A percentile compares a stretch with the other conserved stretches of the same genome.
phyloP scores from a whole-genome alignment of 53 echinoderm and acorn worm species.

The Zoroaster sp. region DNA sequence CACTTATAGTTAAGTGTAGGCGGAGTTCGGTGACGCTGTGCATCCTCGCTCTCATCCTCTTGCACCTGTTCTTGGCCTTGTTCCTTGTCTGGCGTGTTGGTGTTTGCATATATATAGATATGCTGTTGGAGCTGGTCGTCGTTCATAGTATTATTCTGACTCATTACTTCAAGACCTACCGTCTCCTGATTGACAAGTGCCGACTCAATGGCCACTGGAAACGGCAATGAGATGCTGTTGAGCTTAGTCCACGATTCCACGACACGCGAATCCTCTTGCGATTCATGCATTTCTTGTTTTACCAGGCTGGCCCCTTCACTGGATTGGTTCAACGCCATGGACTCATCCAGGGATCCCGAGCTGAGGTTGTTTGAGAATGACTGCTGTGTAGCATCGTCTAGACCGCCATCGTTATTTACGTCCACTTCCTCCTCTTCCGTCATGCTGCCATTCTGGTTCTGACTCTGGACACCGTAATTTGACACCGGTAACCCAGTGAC shows the following conservation, averaged over 20 bases:
- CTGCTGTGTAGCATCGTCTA: background rate
- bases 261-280: background rate
- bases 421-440: background rate
- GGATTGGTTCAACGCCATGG: background rate
- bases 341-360: background rate
- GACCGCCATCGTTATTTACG: background rate
- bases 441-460: conserved; percentile 12
- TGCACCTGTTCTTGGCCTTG: background rate
- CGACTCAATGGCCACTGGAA: conserved; percentile 33
- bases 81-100: background rate
- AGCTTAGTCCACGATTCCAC: background rate
- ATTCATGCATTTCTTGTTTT: background rate
- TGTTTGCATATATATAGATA: conserved; percentile 56
- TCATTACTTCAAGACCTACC: background rate
- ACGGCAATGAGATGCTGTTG: conserved; percentile 15
- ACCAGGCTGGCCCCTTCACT: background rate
- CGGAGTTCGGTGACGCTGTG: background rate
- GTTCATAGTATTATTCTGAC: background rate
- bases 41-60: background rate
- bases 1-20: conserved; percentile 44
- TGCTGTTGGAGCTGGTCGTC: conserved; percentile 50
- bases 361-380: background rate
- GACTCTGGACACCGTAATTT: background rate
- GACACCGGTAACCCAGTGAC: conserved; percentile 50
- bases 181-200: background rate